A percentile compares a stretch with the other conserved stretches of the same genome.
These are phyloP conservation scores for Melanotus villosus DNA, from an alignment of 2,888 invertebrate genomes.

Conservation along the genomic window DNA sequence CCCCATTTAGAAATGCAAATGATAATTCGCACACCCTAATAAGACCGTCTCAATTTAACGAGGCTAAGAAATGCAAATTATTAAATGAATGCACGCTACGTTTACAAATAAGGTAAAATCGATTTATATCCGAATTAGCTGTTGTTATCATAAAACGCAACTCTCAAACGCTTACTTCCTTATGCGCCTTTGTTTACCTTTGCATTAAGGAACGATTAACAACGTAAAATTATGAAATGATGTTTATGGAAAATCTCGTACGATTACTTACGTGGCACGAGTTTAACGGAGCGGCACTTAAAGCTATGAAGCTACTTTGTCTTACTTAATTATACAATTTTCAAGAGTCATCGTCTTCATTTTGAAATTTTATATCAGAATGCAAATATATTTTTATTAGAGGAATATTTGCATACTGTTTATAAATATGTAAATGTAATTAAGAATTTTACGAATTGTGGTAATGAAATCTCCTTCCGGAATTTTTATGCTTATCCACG, in stretches of 20 bases:
- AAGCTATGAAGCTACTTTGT: background rate
- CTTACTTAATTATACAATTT: slow-evolving; percentile 2
- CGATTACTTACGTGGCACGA: slow-evolving; percentile 13
- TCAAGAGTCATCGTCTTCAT: slow-evolving; percentile 7
- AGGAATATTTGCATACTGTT: slow-evolving; percentile 19
- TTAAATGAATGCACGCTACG: slow-evolving; percentile 21
- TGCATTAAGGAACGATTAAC: background rate
- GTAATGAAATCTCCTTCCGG: background rate
- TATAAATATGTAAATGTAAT: slow-evolving; percentile 23
- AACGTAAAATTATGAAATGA: background rate
- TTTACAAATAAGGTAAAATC: slow-evolving; percentile 12
- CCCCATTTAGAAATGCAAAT: slow-evolving; percentile 31
- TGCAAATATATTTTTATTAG: slow-evolving; percentile 23
- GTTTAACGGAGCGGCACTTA: background rate
- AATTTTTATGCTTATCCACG: background rate
- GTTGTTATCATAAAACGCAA: background rate
- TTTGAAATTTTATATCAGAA: slow-evolving; percentile 16
- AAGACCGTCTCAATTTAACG: slow-evolving; percentile 22
- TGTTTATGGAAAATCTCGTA: slow-evolving; percentile 2
- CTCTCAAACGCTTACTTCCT: background rate
- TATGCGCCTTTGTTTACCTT: background rate
- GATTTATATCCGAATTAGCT: slow-evolving; percentile 6
- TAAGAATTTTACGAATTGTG: slow-evolving; percentile 16
- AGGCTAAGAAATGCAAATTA: slow-evolving; percentile 16
- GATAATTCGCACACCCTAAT: slow-evolving; percentile 17